Percentiles rank a stretch among this genome's conserved stretches.
phyloP scores from a whole-genome alignment of 1,140 invertebrate genomes.

The Drosophila arawakana region DNA sequence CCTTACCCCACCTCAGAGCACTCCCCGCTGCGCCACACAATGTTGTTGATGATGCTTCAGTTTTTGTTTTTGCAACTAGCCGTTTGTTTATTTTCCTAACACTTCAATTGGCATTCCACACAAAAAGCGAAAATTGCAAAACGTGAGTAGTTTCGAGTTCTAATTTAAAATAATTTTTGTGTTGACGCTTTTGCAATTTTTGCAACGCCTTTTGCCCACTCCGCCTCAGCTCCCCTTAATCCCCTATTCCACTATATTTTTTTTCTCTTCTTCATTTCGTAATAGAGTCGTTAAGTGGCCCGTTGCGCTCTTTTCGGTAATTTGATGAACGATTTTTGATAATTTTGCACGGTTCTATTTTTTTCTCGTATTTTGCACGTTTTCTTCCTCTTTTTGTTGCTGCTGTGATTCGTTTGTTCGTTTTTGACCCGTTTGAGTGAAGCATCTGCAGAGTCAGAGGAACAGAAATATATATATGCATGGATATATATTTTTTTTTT shows the following conservation, averaged over 20 bases:
- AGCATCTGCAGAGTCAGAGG: constrained; percentile 38
- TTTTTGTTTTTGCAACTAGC: constrained; percentile 64
- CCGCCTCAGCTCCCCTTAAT: background rate
- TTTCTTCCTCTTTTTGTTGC: constrained; percentile 36
- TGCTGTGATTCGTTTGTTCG: constrained; percentile 30
- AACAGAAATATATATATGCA: constrained; percentile 6
- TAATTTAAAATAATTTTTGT: constrained; percentile 84
- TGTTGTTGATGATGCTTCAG: constrained; percentile 76
- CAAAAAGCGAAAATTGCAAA: constrained; percentile 82
- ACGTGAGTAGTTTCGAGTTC: constrained; percentile 83
- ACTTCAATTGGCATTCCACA: constrained; percentile 83
- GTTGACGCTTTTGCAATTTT: constrained; percentile 82
- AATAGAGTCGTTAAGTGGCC: constrained; percentile 80
- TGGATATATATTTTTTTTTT: background rate
- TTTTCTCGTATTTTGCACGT: constrained; percentile 70
- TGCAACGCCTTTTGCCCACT: constrained; percentile 52
- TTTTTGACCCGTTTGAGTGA: constrained; percentile 64
- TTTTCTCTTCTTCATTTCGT: constrained; percentile 70
- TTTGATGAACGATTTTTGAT: constrained; percentile 83
- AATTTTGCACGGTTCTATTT: constrained; percentile 70
- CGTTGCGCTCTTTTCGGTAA: constrained; percentile 68
- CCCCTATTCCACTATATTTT: constrained; percentile 1
- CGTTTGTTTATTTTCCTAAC: constrained; percentile 82
- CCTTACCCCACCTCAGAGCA: background rate
- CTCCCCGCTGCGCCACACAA: constrained; percentile 46